Base-by-base conservation (phyloP, 2,888 invertebrate species). In the Calameuta filiformis region DNA sequence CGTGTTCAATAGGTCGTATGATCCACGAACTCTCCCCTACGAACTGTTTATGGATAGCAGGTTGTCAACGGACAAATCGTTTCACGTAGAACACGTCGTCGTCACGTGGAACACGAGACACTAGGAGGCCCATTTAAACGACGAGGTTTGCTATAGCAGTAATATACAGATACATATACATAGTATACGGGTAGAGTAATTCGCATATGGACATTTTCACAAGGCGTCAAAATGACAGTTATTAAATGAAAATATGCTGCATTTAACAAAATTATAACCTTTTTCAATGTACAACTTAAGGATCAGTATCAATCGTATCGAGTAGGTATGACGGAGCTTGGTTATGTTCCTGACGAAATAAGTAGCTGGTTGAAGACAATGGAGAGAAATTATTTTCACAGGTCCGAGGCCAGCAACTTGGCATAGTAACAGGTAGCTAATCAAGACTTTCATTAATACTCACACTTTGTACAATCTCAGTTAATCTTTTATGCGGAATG, bases 21-120 rank as follows among this genome's bases (percentile, higher is more conserved):
- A 71, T 71, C 71, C 31, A 31, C 4, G 4, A 4, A 15, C 71
- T 31, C 31, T 11, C 71, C 71, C 11, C 12, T 12, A 71, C 31
- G 33, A 33, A 31, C 31, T 80, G 84, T 81, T 84, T 82, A 84
- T 81, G 77, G 84, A 83, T 84, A 83, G 81, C 81, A 78, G 75
- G 35, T 79, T 83, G 82, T 83, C 83, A 81, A 68, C 76, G 78
- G 68, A 40, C 76, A 80, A 82, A 82, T 79, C 76, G 74, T 75
- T 79, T 74, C 77, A 68, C 73, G 73, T 68, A 78, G 34, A 76
- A 75, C 76, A 73, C 73, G 78, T 77, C 75, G 80, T 81, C 80
- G 73, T 76, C 73, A 81, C 79, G 79, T 81, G 78, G 79, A 69
- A 12, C 69, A 75, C 74, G 80, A 82, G 75, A 79, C 40, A 73